A percentile compares a stretch with the other conserved stretches of the same genome.
phyloP scores from a whole-genome alignment of 1,140 invertebrate species.

The Habropoda laboriosa region DNA sequence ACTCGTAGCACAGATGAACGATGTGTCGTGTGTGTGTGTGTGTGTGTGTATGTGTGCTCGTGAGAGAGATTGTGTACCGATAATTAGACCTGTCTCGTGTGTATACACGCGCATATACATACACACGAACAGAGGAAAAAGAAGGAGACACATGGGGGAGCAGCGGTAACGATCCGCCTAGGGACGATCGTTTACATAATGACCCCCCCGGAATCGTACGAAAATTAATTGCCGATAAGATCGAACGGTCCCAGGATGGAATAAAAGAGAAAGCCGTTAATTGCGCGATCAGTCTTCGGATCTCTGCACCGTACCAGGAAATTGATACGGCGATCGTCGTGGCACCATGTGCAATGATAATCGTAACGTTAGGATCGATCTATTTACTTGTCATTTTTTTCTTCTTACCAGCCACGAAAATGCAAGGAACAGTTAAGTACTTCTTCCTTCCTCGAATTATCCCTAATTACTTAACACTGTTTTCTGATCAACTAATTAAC shows the following conservation, averaged over 20 bases:
- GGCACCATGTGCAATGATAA: background rate
- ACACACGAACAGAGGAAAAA: conserved; percentile 9
- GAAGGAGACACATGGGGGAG: conserved; percentile 17
- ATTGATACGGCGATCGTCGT: conserved; percentile 53
- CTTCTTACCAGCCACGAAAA: too few relatives aligned
- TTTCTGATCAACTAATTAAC: too few relatives aligned
- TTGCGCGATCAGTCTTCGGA: conserved; percentile 58
- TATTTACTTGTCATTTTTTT: background rate
- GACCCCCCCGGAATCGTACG: conserved; percentile 68
- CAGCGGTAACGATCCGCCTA: conserved; percentile 66
- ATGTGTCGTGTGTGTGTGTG: too few relatives aligned
- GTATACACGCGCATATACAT: background rate
- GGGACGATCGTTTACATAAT: conserved; percentile 76
- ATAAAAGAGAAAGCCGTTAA: conserved; percentile 71
- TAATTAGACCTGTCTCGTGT: conserved; percentile 37
- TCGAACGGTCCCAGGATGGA: conserved; percentile 62
- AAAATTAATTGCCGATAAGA: conserved; percentile 76
- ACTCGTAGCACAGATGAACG: too few relatives aligned
- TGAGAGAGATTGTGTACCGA: conserved; percentile 20
- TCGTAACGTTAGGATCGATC: conserved; percentile 11
- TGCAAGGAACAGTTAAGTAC: too few relatives aligned
- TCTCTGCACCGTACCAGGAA: conserved; percentile 35
- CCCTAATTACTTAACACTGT: background rate
- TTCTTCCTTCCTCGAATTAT: background rate
- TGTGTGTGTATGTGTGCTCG: background rate